Base-by-base conservation (phyloP, 2,113 vertebrate genomes). In the Gambusia holbrooki region DNA sequence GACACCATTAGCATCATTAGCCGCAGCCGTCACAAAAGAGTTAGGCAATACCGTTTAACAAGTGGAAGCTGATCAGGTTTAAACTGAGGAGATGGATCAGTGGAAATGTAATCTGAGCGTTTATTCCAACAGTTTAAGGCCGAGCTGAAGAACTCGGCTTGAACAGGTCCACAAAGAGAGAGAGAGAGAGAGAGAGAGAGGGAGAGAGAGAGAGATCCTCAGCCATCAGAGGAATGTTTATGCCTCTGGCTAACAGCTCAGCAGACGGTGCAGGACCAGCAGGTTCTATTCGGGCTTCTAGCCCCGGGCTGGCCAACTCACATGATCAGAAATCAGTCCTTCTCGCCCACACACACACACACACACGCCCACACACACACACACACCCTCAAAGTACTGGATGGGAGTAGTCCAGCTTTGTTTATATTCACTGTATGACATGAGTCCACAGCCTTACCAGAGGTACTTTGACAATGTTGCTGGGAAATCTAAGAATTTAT, bases 211-310 rank as follows among this genome's bases (percentile, higher is more conserved):
- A 30, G 10, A 45, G 28, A 51, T 19, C 30, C 27, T 35, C 37
- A 28, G 1, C 30, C 27, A 62, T 76, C 9, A 19, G 35, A 25
- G 45, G 45, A 61, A 45, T 76, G 65, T 73, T 73, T 58, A 69
- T 68, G 68, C 22, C 1, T 72, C 76, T 76, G 73, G 73, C 63
- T 29, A 79, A 51, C 0, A n/a, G 28, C 29, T 28, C 35, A 70
- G 35, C 75, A 65, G 35, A 64, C 37, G 9, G 37, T 69, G 61
- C 61, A 60, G 48, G 71, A 42, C 61, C 69, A 71, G 7, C 48
- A 27, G 71, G 67, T 27, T 62, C 61, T 65, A 63, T 54, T 48
- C 13, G 29, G 37, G 61, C 62, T 62, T 62, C 28, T 37, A 3
- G n/a, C 66, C 71, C 48, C 29, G 0, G 62, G 71, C 66, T 32